Evolutionary conservation across 2,888 invertebrate species (phyloP), one percentile per base, ranked within the genome.

Genomic region (Nomada hirtipes): DNA sequence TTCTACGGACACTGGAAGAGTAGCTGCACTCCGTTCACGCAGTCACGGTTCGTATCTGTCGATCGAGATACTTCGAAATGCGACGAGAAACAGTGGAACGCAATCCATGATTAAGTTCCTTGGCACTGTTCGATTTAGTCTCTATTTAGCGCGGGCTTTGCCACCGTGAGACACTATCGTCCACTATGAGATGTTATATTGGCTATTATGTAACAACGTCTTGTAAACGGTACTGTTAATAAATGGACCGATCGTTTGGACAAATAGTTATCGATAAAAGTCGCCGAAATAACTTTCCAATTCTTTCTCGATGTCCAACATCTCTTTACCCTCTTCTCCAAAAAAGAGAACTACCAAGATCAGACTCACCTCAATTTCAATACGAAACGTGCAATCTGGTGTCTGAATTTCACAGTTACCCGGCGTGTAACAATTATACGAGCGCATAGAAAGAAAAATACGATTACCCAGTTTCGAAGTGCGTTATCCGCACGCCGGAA

Each of bases 51-150:
- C 29, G 60, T 23, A 73, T 15, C 29, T 52, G 15, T 29, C 15
- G 3, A n/a, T 18, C 23, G 29, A 71, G 26, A 72, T 53, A 50
- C 13, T n/a, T 55, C 61, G 20, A 20, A 67, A 53, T 13, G 44
- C 44, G 52, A 52, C 52, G 50, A 64, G 65, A 65, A 65, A 71
- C 59, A 3, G 20, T 7, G 13, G 13, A 36, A 36, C 57, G 13
- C 20, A 57, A 55, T 50, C 74, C 59, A 50, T 29, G 59, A 76
- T 76, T 71, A 71, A 65, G 64, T 47, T 65, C 55, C 70, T 50
- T 57, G 29, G 20, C 15, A 59, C 44, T 36, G 3, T 65, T 60
- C 57, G 69, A 69, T 55, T 63, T 26, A 13, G 47, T 67, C 18
- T 4, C 20, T 13, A n/a, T 76, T 64, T 57, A 23, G 60, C 50